Evolutionary conservation across 2,888 invertebrate genomes (phyloP).

Genomic region (Autographa gamma): DNA sequence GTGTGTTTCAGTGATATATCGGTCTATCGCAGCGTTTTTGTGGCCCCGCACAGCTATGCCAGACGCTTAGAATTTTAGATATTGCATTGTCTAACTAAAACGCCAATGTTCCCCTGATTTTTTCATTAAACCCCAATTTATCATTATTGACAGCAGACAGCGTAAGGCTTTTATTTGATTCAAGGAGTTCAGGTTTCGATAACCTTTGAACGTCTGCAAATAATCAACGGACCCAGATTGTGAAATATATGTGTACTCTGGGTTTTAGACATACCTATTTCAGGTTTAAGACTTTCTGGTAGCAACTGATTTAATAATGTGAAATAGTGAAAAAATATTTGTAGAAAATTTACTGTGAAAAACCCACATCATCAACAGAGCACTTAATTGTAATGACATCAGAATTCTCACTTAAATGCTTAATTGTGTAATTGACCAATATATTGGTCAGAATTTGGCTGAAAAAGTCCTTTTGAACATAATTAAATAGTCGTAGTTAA

Average conservation of each 20-base stretch:
- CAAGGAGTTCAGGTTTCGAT: background rate
- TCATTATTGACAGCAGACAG: slow-evolving; percentile 12
- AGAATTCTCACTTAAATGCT: background rate
- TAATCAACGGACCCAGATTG: background rate
- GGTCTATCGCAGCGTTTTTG: slow-evolving; percentile 80
- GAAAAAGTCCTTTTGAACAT: background rate
- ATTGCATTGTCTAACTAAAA: slow-evolving; percentile 47
- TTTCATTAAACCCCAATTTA: slow-evolving; percentile 19
- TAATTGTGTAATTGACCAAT: background rate
- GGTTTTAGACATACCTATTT: background rate
- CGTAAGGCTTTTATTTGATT: slow-evolving; percentile 5
- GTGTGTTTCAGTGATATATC: slow-evolving; percentile 84
- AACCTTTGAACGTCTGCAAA: background rate
- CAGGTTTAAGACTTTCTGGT: too few species aligned
- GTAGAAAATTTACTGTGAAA: too few species aligned
- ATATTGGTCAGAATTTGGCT: background rate
- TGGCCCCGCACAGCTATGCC: slow-evolving; percentile 64
- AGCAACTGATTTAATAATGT: too few species aligned
- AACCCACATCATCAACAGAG: too few species aligned
- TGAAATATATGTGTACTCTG: background rate
- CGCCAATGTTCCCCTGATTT: slow-evolving; percentile 15
- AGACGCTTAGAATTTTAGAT: slow-evolving; percentile 71
- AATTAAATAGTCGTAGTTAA: background rate
- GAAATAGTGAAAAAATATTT: too few species aligned
- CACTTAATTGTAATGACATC: background rate